A percentile compares a stretch with the other conserved stretches of the same genome.
These are phyloP conservation scores for Brachyrhaphis roseni DNA, from an alignment of 2,797 vertebrate species.

Conservation along the genomic window DNA sequence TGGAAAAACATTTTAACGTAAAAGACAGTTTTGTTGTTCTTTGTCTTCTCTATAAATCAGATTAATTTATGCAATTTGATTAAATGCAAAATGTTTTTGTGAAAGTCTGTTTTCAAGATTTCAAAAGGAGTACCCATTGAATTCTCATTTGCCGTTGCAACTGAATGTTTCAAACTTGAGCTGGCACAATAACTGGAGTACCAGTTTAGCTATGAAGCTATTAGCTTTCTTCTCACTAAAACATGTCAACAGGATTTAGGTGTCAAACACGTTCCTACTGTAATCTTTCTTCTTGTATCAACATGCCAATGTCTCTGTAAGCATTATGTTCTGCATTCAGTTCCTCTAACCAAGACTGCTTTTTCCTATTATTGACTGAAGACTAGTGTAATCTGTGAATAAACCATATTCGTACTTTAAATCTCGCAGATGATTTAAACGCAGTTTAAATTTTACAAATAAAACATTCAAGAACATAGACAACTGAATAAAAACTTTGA, in stretches of 20 bases:
- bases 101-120: constrained; percentile 5
- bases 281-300: constrained; percentile 45
- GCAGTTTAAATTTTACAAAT: constrained; percentile 24
- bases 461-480: not conserved
- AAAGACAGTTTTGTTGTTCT: constrained; percentile 25
- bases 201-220: constrained; percentile 14
- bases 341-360: constrained; percentile 67
- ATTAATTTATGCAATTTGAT: constrained; percentile 8
- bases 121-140: not conserved
- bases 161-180: constrained; percentile 16
- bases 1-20: not conserved
- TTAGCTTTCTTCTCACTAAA: not conserved
- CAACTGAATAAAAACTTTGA: not conserved
- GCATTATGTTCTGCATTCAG: constrained; percentile 73
- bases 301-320: constrained; percentile 63
- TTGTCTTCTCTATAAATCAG: constrained; percentile 18
- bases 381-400: constrained; percentile 69
- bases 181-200: not conserved
- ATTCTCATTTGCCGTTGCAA: not conserved
- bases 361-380: constrained; percentile 58
- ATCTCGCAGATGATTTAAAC: constrained; percentile 36
- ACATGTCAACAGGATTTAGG: constrained; percentile 36
- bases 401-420: constrained; percentile 76
- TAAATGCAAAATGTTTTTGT: constrained; percentile 12
- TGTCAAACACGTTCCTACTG: constrained; percentile 22